These are phyloP conservation scores for Perizoma affinitatum DNA, from an alignment of 2,888 invertebrate species.

Conservation along the genomic window DNA sequence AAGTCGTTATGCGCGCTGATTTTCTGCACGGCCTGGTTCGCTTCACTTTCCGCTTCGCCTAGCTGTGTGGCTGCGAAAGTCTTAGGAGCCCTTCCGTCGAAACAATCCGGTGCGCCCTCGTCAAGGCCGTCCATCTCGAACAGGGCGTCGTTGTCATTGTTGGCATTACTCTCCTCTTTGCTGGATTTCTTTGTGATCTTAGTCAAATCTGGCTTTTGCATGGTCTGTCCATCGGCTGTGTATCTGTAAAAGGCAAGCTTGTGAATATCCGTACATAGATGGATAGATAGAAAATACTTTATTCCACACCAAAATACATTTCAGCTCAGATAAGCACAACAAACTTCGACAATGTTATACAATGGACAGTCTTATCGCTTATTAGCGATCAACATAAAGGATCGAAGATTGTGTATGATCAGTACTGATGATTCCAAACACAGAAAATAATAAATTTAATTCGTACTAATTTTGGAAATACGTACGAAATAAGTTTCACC, in stretches of 20 bases:
- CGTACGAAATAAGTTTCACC: background rate
- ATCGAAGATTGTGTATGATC: no score
- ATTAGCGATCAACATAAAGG: no score
- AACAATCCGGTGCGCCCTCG: constrained; percentile 75
- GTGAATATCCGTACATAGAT: no score
- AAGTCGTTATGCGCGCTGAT: constrained; percentile 87
- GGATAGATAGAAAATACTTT: no score
- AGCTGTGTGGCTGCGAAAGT: constrained; percentile 84
- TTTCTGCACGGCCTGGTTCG: constrained; percentile 83
- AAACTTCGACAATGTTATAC: no score
- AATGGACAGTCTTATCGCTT: no score
- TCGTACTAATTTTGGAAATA: no score
- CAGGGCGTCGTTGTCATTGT: constrained; percentile 83
- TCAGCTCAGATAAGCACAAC: no score
- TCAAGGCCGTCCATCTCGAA: constrained; percentile 88
- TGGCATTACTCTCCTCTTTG: constrained; percentile 61
- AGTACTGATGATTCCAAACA: no score
- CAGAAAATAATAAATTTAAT: no score
- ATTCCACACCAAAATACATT: no score
- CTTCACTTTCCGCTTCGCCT: constrained; percentile 72
- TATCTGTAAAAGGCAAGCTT: constrained; percentile 66
- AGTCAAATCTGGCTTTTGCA: constrained; percentile 83
- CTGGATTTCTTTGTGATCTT: constrained; percentile 74
- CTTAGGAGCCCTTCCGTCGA: constrained; percentile 78
- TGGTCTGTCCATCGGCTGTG: constrained; percentile 83